A percentile compares a stretch with the other conserved stretches of the same genome.
Evolutionary conservation across 2,888 invertebrate species (phyloP).

Genomic region (Xylocampa areola): DNA sequence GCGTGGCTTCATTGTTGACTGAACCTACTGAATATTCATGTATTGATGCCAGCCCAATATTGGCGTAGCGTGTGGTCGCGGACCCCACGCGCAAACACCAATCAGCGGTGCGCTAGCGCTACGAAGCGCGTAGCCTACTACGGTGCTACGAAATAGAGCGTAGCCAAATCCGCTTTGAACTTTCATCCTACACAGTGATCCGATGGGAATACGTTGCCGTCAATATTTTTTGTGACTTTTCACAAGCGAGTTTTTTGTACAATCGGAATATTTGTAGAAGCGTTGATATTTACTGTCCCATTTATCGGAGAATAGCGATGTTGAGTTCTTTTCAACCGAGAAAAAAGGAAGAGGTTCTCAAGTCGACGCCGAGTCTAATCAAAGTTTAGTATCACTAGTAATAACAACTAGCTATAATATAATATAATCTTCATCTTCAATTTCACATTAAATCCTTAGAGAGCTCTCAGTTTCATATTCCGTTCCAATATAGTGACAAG

Average conservation of each 20-base stretch:
- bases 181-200: conserved; percentile 13
- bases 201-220: conserved; percentile 6
- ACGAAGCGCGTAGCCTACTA: conserved; percentile 16
- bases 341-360: no score
- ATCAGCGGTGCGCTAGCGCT: conserved; percentile 37
- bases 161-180: conserved; percentile 24
- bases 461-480: conserved; percentile 1
- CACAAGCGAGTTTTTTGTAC: no score
- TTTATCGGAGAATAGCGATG: no score
- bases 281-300: no score
- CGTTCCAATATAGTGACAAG: background rate
- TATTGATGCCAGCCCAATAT: conserved; percentile 31
- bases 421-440: no score
- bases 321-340: no score
- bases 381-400: no score
- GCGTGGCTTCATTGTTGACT: conserved; percentile 11
- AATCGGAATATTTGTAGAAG: no score
- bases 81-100: conserved; percentile 32
- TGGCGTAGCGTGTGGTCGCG: conserved; percentile 22
- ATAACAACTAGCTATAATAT: no score
- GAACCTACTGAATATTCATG: conserved; percentile 39
- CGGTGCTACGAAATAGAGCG: conserved; percentile 26
- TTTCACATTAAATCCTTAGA: background rate
- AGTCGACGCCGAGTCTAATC: no score
- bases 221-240: background rate